These are phyloP conservation scores for Drosophila colorata DNA, from an alignment of 2,888 invertebrate species.

Conservation along the genomic window DNA sequence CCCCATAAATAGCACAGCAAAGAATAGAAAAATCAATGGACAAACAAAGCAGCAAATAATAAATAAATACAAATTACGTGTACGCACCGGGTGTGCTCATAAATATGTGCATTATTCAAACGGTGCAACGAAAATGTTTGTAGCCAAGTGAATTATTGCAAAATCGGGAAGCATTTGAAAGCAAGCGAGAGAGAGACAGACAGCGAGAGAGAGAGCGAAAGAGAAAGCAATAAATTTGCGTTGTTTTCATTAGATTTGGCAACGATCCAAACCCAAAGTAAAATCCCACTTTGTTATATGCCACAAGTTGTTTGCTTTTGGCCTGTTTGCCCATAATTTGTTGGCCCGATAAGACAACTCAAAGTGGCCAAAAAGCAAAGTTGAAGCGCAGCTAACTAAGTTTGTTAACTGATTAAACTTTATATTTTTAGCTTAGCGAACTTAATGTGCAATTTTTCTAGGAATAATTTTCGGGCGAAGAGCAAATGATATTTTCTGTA, in stretches of 20 bases:
- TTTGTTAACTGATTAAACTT: conserved; percentile 41
- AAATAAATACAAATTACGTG: conserved; percentile 36
- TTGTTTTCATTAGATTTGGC: conserved; percentile 44
- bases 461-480: background rate
- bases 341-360: conserved; percentile 47
- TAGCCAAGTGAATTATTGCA: conserved; percentile 33
- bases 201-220: background rate
- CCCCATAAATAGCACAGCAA: background rate
- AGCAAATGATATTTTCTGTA: background rate
- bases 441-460: too few relatives aligned
- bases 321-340: conserved; percentile 25
- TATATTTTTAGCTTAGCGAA: conserved; percentile 1
- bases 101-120: conserved; percentile 70
- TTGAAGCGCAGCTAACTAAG: conserved; percentile 9
- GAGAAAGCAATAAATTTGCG: conserved; percentile 2
- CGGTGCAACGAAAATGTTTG: conserved; percentile 15
- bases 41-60: conserved; percentile 16
- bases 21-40: conserved; percentile 44
- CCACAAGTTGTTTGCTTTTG: conserved; percentile 55
- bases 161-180: conserved; percentile 7
- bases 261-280: conserved; percentile 26
- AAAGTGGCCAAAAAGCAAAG: conserved; percentile 29
- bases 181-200: background rate
- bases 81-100: conserved; percentile 52
- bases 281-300: conserved; percentile 22